These are phyloP conservation scores for Xenops minutus DNA, from an alignment of 2,797 vertebrate species.

Conservation along the genomic window DNA sequence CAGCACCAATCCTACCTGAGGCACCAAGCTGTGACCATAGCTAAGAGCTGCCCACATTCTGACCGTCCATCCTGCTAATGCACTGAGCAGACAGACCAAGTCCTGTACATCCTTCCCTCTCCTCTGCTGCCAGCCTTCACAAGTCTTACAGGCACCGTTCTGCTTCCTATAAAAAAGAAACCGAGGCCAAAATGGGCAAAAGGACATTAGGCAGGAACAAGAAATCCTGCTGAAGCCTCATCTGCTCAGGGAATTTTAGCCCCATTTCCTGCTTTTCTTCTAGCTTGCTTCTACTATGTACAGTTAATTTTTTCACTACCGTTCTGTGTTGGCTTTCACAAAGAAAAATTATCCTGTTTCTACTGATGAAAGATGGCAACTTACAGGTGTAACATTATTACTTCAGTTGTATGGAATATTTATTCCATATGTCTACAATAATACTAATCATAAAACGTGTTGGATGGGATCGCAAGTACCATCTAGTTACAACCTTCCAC, in stretches of 20 bases:
- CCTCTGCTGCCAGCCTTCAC: not conserved
- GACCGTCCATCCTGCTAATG: rapidly evolving
- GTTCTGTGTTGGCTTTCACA: not conserved
- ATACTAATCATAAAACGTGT: not conserved
- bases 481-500: not conserved
- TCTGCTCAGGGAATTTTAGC: not conserved
- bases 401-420: not conserved
- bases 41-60: not conserved
- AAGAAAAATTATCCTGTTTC: not conserved
- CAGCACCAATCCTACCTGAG: not conserved
- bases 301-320: not conserved
- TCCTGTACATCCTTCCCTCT: not conserved
- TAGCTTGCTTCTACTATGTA: not conserved
- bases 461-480: not conserved
- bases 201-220: not conserved
- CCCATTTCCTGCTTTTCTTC: not conserved
- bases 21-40: not conserved
- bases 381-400: not conserved
- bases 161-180: not conserved
- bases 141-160: not conserved
- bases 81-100: not conserved
- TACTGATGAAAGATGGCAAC: not conserved
- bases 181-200: not conserved
- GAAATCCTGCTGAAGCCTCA: not conserved
- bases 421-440: not conserved